phyloP scores from a whole-genome alignment of 2,888 invertebrate species.

The Nephrotoma guestfalica region DNA sequence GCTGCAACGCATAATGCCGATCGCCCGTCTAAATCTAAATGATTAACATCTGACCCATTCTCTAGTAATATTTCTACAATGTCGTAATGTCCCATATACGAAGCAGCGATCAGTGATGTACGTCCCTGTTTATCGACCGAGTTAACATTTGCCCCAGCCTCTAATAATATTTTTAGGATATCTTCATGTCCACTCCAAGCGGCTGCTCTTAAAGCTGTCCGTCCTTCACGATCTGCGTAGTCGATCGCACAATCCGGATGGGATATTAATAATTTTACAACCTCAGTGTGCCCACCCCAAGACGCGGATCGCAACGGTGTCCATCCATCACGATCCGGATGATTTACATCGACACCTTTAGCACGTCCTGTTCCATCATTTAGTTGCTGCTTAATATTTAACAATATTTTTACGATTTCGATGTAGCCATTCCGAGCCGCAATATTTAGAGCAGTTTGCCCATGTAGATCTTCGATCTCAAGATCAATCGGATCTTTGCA shows the following conservation, averaged over 20 bases:
- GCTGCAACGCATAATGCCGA: conserved; percentile 82
- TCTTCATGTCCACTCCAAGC: conserved; percentile 91
- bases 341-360: conserved; percentile 53
- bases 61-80: conserved; percentile 72
- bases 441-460: conserved; percentile 75
- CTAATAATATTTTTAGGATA: conserved; percentile 58
- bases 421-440: conserved; percentile 67
- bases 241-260: conserved; percentile 67
- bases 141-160: conserved; percentile 65
- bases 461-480: conserved; percentile 56
- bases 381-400: conserved; percentile 25
- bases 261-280: conserved; percentile 62
- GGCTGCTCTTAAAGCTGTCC: conserved; percentile 80
- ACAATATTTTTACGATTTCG: conserved; percentile 50
- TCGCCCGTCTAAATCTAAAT: conserved; percentile 74
- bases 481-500: conserved; percentile 32
- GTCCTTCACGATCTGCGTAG: conserved; percentile 71
- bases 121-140: conserved; percentile 79
- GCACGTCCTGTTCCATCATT: conserved; percentile 27
- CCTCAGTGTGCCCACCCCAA: conserved; percentile 90
- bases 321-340: conserved; percentile 77
- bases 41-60: conserved; percentile 69
- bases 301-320: conserved; percentile 82
- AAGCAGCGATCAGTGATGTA: conserved; percentile 86
- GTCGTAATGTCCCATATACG: conserved; percentile 92